Evolutionary conservation across 2,113 vertebrate species (phyloP).

Genomic region (Tringa solitaria): DNA sequence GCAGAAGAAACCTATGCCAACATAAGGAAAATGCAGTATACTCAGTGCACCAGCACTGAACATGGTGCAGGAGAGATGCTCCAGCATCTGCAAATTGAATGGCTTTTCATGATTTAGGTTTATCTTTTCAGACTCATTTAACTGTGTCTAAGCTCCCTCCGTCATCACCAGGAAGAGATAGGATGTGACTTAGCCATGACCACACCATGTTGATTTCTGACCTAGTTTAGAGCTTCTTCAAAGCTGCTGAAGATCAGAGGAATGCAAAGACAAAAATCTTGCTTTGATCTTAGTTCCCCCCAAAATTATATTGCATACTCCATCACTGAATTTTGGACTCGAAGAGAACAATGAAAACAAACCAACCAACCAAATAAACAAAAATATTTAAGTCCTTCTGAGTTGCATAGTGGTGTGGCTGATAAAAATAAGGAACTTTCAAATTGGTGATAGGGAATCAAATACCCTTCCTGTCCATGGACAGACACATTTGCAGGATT

Average conservation of each 20-base stretch:
- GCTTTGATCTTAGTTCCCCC: not conserved
- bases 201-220: not conserved
- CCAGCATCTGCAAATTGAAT: not conserved
- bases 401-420: not conserved
- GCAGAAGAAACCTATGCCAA: not conserved
- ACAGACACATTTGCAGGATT: not conserved
- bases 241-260: not conserved
- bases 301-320: not conserved
- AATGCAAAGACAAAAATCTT: conserved; percentile 7
- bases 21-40: not conserved
- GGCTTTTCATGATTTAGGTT: not conserved
- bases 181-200: not conserved
- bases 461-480: not conserved
- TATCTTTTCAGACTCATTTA: not conserved
- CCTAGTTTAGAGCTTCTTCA: not conserved
- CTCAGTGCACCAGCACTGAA: not conserved
- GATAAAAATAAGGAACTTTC: not conserved
- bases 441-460: not conserved
- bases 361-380: not conserved
- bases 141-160: not conserved
- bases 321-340: not conserved
- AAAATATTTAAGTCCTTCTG: not conserved
- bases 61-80: not conserved
- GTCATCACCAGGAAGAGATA: not conserved
- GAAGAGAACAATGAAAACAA: not conserved